Conservation (phyloP, 1,140 invertebrate genomes). For the Bombus terrestris region DNA sequence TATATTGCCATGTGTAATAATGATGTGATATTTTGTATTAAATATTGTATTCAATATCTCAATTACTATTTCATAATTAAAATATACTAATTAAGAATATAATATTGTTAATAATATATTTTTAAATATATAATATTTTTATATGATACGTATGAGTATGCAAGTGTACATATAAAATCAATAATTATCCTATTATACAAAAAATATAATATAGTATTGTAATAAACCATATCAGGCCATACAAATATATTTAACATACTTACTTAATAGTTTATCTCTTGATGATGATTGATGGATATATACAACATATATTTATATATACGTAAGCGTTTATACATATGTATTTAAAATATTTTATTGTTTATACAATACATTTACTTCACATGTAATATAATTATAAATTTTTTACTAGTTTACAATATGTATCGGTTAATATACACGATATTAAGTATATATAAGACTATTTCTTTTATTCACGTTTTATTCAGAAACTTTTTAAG, state of each 20-base stretch:
- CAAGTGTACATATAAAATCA: background rate
- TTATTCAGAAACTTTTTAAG: background rate
- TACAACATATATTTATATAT: too few relatives aligned
- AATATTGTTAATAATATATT: background rate
- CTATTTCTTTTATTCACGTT: background rate
- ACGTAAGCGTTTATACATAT: too few relatives aligned
- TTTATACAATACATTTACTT: too few relatives aligned
- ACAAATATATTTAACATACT: background rate
- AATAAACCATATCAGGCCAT: background rate
- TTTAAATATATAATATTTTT: too few relatives aligned
- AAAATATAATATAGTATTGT: background rate
- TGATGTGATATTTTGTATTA: slow-evolving; percentile 35
- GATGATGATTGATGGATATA: background rate
- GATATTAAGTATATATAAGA: background rate
- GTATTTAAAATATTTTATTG: too few relatives aligned
- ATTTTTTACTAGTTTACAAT: background rate
- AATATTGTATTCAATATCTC: background rate
- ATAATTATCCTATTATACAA: slow-evolving; percentile 2
- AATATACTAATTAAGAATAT: background rate
- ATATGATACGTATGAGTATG: too few relatives aligned
- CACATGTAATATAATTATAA: too few relatives aligned
- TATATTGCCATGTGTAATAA: slow-evolving; percentile 7
- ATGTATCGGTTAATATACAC: background rate
- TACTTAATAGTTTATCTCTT: background rate
- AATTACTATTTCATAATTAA: background rate